Evolutionary conservation across 2,888 invertebrate species (phyloP), one percentile per base, ranked within the genome.

Genomic region (Caenorhabditis sp.): DNA sequence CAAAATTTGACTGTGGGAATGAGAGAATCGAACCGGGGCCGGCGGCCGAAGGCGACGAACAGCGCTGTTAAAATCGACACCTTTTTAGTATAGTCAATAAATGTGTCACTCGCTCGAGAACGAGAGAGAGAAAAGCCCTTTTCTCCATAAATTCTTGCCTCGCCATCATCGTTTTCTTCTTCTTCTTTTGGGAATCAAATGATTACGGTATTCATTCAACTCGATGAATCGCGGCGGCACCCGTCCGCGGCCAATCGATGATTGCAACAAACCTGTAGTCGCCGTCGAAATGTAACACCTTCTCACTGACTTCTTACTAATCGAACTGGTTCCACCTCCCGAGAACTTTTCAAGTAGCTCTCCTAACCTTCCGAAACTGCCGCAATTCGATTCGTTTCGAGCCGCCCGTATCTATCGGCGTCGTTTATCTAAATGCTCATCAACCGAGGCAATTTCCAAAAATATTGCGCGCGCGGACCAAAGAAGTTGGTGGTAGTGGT

Each of bases 61-160:
- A 53, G 26, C 32, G 47, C 18, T 47, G 40, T 61, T 40, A 61
- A 47, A 47, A 47, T n/a, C 53, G 28, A 32, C 40, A 20, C 62
- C 50, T 50, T 55, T 71, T 62, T 64, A 72, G 69, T 72, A 74
- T 58, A 74, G 72, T 74, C 72, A 74, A 74, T 74, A 74, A 65
- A 74, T 74, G 72, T 74, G 72, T 74, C 72, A 74, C 51, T 51
- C 47, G 20, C 47, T 65, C 37, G 18, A n/a, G 32, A 32, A 6
- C 32, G 9, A 32, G 32, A 32, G 32, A 47, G 20, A 20, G 37
- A 56, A 47, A 40, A 44, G 69, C 55, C 28, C 20, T 40, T 24
- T 11, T 32, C 69, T 28, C 37, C 68, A 51, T 55, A 44, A 70
- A 61, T 50, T 71, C 26, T 44, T 50, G 22, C 50, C 47, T 20